Conservation (phyloP, 1,140 invertebrate genomes). For the Danaus melanippus region DNA sequence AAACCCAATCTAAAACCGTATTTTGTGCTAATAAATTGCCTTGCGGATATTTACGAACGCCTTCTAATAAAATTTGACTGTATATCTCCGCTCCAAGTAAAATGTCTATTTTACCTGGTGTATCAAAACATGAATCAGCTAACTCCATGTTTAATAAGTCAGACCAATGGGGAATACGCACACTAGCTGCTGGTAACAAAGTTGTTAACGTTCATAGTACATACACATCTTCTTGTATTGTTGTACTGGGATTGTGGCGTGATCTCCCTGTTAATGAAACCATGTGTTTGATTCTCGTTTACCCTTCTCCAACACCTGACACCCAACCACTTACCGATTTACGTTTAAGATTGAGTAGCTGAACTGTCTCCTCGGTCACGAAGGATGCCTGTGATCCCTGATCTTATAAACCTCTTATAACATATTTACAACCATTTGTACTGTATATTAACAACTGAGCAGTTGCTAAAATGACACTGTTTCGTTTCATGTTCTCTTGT, state of each 20-base stretch:
- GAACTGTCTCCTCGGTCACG: constrained; percentile 18
- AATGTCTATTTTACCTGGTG: constrained; percentile 23
- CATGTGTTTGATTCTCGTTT: constrained; percentile 20
- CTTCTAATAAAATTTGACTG: constrained; percentile 26
- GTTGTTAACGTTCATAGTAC: constrained; percentile 23
- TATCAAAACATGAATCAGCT: constrained; percentile 22
- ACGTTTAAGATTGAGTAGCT: constrained; percentile 15
- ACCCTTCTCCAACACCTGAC: constrained; percentile 19
- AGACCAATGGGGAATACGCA: constrained; percentile 18
- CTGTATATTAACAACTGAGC: constrained; percentile 7
- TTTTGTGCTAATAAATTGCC: constrained; percentile 26
- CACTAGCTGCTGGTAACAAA: constrained; percentile 24
- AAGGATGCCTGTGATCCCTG: constrained; percentile 16
- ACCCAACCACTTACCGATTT: constrained; percentile 15
- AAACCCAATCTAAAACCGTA: constrained; percentile 26
- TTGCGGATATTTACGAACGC: constrained; percentile 15
- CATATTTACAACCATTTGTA: constrained; percentile 10
- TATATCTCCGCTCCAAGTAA: constrained; percentile 26
- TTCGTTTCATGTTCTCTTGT: not conserved
- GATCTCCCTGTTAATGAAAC: constrained; percentile 20
- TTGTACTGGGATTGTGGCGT: constrained; percentile 8
- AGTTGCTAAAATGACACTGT: not conserved
- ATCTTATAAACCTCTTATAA: constrained; percentile 12
- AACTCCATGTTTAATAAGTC: constrained; percentile 11
- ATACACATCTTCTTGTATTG: constrained; percentile 7